A percentile compares a stretch with the other conserved stretches of the same genome.
Conservation (phyloP, 2,888 invertebrate species). For the Ptychoptera albimana region DNA sequence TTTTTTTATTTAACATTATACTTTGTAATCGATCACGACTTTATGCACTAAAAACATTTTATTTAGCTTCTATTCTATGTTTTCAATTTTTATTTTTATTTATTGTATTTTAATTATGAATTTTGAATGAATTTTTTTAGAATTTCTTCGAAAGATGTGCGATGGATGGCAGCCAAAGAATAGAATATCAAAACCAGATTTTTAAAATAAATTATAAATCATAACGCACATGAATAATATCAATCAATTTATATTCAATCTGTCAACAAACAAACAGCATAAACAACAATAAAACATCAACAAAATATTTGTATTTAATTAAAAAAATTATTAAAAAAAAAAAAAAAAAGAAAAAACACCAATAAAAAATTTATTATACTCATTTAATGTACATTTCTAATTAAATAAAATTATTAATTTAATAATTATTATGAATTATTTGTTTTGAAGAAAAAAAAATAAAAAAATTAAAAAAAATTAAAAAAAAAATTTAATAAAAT, state of each 20-base stretch:
- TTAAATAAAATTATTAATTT: slow-evolving; percentile 1
- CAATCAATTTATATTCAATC: neutral
- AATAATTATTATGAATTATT: slow-evolving; percentile 3
- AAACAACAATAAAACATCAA: neutral
- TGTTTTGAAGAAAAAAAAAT: no score
- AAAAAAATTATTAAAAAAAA: no score
- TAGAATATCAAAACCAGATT: slow-evolving; percentile 16
- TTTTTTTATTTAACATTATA: no score
- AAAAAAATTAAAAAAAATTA: neutral
- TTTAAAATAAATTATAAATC: neutral
- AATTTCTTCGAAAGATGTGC: slow-evolving; percentile 79
- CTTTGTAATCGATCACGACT: no score
- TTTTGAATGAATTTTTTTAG: slow-evolving; percentile 32
- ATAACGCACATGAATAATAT: slow-evolving; percentile 1
- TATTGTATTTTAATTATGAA: no score
- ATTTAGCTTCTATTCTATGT: no score
- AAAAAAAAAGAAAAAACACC: no score
- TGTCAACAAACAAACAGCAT: neutral
- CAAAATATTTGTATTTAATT: neutral
- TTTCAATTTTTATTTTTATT: no score
- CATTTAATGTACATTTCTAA: slow-evolving; percentile 5
- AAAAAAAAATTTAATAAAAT: slow-evolving; percentile 1
- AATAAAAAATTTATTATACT: neutral
- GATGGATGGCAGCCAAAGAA: slow-evolving; percentile 34
- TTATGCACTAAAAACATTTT: no score